Conservation (phyloP, 92 coral and sea anemone species). For the Actinernus sp. region DNA sequence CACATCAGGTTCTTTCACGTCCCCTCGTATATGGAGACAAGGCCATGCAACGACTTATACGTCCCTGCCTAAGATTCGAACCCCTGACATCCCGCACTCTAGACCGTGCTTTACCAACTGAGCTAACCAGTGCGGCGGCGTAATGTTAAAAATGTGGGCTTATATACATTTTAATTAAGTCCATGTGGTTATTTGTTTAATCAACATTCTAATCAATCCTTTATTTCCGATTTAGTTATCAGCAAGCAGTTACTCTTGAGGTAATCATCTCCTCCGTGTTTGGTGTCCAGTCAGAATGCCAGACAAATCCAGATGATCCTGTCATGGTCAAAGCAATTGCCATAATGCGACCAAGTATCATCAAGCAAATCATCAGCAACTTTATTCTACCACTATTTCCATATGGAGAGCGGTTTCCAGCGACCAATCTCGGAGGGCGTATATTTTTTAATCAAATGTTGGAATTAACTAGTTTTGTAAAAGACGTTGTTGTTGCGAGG, state of each 20-base stretch:
- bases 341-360: slow-evolving; percentile 8
- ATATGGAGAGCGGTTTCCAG: not conserved
- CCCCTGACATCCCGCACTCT: no score
- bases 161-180: no score
- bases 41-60: no score
- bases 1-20: no score
- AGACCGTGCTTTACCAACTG: no score
- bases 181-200: not conserved
- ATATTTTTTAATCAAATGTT: slow-evolving; percentile 5
- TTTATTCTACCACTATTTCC: slow-evolving; percentile 13
- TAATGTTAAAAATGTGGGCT: no score
- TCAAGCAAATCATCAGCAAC: not conserved
- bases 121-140: no score
- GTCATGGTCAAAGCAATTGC: not conserved
- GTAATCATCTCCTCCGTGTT: slow-evolving; percentile 8
- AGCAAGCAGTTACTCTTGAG: slow-evolving; percentile 18
- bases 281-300: slow-evolving; percentile 22
- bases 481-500: not conserved
- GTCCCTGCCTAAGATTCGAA: no score
- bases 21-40: no score
- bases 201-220: not conserved
- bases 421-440: not conserved
- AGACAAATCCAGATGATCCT: slow-evolving; percentile 20
- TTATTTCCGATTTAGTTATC: slow-evolving; percentile 1
- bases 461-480: not conserved